Base-by-base conservation (phyloP, 2,797 vertebrate genomes). In the Selene dorsalis region DNA sequence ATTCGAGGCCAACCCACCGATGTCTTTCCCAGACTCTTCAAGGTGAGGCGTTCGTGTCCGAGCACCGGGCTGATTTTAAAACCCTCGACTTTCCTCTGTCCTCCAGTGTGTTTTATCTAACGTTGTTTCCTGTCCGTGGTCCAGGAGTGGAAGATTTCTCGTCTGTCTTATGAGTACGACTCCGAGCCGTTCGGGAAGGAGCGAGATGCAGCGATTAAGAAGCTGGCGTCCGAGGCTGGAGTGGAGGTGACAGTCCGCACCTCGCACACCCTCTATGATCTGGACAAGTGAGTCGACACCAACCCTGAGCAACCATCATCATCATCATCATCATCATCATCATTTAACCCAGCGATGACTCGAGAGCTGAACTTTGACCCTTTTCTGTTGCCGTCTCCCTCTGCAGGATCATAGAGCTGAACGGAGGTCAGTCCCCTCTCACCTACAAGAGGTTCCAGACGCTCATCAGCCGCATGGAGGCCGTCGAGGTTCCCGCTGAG, bases 401-500 rank as follows among this genome's bases (percentile, higher is more conserved):
- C 38, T 16, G 58, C 79, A 99, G 98, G 94, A 98, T 99, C 91
- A 99, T 99, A 90, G 97, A 99, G 92, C 80, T 97, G 70, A 99
- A 99, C 66, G 97, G 97, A 62, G 97, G 97, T 17, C 98, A 98
- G 79, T 96, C 98, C 0, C 97, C 98, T 82, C 96, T 99, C 80
- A 99, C 98, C 48, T 99, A 99, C 86, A 99, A 99, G 91, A 93
- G 97, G 79, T 99, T 99, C 92, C 98, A 99, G 94, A 97, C 96
- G 32, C 93, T 99, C 0, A 97, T 99, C 92, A 99, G 97, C 76
- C 96, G 94, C 75, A 99, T 99, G 98, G 96, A 97, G 3, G 89
- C 96, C 0, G 93, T 99, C 83, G 98, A 97, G 88, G 89, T 94
- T 26, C 97, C 97, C 13, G 96, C 94, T 3, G 98, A 98, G 77